Evolutionary conservation across 2,797 vertebrate species (phyloP).

Genomic region (Phaenicophaeus curvirostris): DNA sequence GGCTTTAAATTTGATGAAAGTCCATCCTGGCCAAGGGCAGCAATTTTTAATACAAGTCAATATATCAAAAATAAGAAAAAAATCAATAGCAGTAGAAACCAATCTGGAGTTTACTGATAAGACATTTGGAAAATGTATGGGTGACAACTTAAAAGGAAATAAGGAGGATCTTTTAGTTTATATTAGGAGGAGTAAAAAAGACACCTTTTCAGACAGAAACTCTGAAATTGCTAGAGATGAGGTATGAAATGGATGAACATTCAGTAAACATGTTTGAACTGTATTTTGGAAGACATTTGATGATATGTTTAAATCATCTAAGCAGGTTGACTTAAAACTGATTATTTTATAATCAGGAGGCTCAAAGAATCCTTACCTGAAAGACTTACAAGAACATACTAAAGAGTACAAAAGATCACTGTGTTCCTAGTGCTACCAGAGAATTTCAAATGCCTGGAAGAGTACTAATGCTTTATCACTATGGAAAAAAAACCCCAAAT

Average conservation of each 20-base stretch:
- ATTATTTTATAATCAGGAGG: background rate
- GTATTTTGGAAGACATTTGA: background rate
- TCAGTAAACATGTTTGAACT: background rate
- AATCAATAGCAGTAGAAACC: background rate
- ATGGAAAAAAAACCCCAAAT: background rate
- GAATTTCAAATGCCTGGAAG: background rate
- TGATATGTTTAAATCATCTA: background rate
- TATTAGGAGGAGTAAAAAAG: background rate
- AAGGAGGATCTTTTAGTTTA: background rate
- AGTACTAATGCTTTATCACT: background rate
- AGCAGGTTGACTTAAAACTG: background rate
- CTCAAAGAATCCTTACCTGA: background rate
- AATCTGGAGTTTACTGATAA: background rate
- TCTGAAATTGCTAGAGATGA: background rate
- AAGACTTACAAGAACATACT: background rate
- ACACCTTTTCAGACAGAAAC: background rate
- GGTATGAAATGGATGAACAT: background rate
- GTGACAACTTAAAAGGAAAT: background rate
- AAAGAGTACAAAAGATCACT: background rate
- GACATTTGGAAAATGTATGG: background rate
- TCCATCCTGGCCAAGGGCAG: background rate
- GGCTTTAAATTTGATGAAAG: background rate
- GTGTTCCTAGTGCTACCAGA: background rate
- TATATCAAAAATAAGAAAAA: background rate
- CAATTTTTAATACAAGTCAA: background rate